A percentile compares a stretch with the other conserved stretches of the same genome.
phyloP scores from a whole-genome alignment of 2,113 vertebrate species.

The Plecotus auritus region DNA sequence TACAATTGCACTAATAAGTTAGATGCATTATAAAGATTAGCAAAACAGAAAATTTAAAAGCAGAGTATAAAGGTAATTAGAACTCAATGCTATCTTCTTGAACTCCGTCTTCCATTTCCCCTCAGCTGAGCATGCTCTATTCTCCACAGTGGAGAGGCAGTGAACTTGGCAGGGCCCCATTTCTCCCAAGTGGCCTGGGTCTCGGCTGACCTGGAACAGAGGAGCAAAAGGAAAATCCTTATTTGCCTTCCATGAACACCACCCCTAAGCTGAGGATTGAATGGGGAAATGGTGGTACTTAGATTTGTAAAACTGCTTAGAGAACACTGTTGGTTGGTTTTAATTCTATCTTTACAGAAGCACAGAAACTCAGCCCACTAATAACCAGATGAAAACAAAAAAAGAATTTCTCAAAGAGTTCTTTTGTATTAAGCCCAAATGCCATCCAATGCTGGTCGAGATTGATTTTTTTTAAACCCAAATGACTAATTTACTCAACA shows the following conservation, averaged over 20 bases:
- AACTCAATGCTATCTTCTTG: neutral
- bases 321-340: slow-evolving; percentile 15
- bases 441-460: slow-evolving; percentile 24
- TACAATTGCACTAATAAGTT: neutral
- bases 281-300: neutral
- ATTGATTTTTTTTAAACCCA: neutral
- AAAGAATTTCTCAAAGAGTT: slow-evolving; percentile 38
- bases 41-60: neutral
- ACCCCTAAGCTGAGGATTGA: neutral
- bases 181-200: neutral
- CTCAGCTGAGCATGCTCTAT: neutral
- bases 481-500: slow-evolving; percentile 33
- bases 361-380: neutral
- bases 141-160: neutral
- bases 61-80: neutral
- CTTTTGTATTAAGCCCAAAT: slow-evolving; percentile 57
- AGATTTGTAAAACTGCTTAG: neutral
- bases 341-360: slow-evolving; percentile 35
- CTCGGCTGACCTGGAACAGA: neutral
- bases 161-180: neutral
- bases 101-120: neutral
- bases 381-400: slow-evolving; percentile 29
- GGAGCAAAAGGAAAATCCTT: neutral
- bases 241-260: neutral
- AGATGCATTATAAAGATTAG: neutral